These are phyloP conservation scores for Syngnathoides biaculeatus DNA, from an alignment of 2,113 vertebrate genomes.

Conservation along the genomic window DNA sequence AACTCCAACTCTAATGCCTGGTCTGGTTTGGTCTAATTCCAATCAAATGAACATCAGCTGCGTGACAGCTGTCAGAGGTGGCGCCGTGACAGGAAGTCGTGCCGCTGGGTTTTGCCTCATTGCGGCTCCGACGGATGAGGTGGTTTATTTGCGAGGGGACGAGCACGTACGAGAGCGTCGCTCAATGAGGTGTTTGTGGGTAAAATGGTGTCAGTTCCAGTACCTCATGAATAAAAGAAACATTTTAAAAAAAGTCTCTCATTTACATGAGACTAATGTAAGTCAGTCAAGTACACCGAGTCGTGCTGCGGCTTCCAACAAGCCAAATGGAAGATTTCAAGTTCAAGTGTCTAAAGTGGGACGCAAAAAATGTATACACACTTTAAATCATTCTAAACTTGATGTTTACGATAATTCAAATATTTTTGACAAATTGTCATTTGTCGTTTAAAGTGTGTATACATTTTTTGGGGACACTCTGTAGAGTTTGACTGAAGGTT, in stretches of 20 bases:
- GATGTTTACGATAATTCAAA: no score
- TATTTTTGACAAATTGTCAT: no score
- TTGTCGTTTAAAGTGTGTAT: no score
- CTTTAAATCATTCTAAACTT: no score
- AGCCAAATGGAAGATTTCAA: not conserved
- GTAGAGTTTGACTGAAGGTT: no score
- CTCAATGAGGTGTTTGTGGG: slow-evolving; percentile 1
- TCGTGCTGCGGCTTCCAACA: not conserved
- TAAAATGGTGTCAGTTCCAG: not conserved
- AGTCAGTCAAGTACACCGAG: not conserved
- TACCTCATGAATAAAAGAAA: not conserved
- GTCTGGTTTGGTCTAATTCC: no score
- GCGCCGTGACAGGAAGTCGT: no score
- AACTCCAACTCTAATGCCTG: no score
- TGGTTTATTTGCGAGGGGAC: not conserved
- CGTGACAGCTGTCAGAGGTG: no score
- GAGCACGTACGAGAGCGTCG: not conserved
- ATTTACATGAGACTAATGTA: not conserved
- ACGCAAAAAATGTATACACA: not conserved
- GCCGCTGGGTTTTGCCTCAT: not conserved
- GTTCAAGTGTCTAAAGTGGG: not conserved
- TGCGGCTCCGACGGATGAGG: not conserved
- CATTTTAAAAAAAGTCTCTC: not conserved
- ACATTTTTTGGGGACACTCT: no score
- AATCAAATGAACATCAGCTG: no score